Percentiles rank a stretch among this genome's conserved stretches.
Evolutionary conservation across 2,888 invertebrate genomes (phyloP).

Genomic region (Homarus gammarus): DNA sequence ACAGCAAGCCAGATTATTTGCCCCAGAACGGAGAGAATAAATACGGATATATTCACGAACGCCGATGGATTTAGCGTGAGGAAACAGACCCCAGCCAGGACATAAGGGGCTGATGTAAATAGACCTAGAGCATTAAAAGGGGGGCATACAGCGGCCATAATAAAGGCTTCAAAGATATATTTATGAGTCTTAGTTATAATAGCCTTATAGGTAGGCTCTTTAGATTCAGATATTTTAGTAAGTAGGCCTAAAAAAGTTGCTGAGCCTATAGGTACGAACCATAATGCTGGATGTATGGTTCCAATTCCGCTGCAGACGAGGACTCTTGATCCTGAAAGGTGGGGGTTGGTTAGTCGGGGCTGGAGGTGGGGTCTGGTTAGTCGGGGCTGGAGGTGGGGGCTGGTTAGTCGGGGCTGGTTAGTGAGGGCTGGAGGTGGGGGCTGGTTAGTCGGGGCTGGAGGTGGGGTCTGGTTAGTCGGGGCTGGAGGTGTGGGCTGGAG

Average conservation of each 20-base stretch:
- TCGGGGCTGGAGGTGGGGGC: background rate
- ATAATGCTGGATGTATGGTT: slow-evolving; percentile 52
- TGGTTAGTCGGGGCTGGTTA: background rate
- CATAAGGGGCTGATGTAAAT: slow-evolving; percentile 54
- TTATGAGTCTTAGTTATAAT: slow-evolving; percentile 45
- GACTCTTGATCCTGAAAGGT: slow-evolving; percentile 48
- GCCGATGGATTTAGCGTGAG: slow-evolving; percentile 5
- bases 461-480: too few species aligned
- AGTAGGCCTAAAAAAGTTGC: slow-evolving; percentile 58
- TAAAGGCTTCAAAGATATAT: slow-evolving; percentile 46
- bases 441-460: too few species aligned
- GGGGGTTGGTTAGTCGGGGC: too few species aligned
- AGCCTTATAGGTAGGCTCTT: slow-evolving; percentile 26
- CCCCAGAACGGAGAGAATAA: slow-evolving; percentile 44
- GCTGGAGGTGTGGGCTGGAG: too few species aligned
- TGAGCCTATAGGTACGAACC: slow-evolving; percentile 50
- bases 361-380: background rate
- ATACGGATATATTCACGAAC: slow-evolving; percentile 34
- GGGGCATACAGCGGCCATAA: slow-evolving; percentile 60
- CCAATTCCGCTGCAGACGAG: slow-evolving; percentile 57
- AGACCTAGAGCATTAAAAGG: slow-evolving; percentile 59
- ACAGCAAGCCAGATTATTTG: slow-evolving; percentile 53
- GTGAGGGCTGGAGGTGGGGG: too few species aligned
- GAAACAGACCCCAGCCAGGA: slow-evolving; percentile 49
- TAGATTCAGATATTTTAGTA: slow-evolving; percentile 62